These are phyloP conservation scores for Luperina nickerlii DNA, from an alignment of 2,888 invertebrate genomes.

Conservation along the genomic window DNA sequence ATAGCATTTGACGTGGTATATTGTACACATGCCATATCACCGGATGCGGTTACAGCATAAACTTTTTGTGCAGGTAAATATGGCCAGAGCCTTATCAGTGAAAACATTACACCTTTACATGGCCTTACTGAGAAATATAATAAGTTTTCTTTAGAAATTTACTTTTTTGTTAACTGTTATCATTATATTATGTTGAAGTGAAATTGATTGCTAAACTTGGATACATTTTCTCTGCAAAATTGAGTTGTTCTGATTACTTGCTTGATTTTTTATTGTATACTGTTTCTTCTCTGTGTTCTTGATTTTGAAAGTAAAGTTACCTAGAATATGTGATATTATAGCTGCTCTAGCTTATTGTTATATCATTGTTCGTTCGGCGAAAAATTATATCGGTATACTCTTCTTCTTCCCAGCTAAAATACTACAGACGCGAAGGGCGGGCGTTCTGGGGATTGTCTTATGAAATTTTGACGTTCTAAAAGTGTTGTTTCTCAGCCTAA, in stretches of 20 bases:
- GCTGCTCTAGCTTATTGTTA: background rate
- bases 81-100: slow-evolving; percentile 51
- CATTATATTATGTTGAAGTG: slow-evolving; percentile 28
- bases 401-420: background rate
- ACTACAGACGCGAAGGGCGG: background rate
- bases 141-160: slow-evolving; percentile 35
- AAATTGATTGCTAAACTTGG: slow-evolving; percentile 36
- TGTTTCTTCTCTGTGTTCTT: background rate
- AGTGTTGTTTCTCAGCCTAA: background rate
- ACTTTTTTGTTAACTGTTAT: slow-evolving; percentile 33
- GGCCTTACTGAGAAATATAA: slow-evolving; percentile 38
- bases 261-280: background rate
- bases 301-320: background rate
- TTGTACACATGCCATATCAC: slow-evolving; percentile 40
- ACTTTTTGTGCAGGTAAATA: slow-evolving; percentile 53
- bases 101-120: slow-evolving; percentile 38
- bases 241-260: background rate
- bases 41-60: slow-evolving; percentile 57
- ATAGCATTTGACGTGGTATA: slow-evolving; percentile 28
- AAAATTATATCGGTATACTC: background rate
- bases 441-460: background rate
- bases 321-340: background rate
- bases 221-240: slow-evolving; percentile 18
- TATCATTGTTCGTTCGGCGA: background rate
- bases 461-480: background rate